Percentiles rank a stretch among this genome's conserved stretches.
phyloP scores from a whole-genome alignment of 1,140 invertebrate genomes.

The Hyposmocoma kahamanoa region DNA sequence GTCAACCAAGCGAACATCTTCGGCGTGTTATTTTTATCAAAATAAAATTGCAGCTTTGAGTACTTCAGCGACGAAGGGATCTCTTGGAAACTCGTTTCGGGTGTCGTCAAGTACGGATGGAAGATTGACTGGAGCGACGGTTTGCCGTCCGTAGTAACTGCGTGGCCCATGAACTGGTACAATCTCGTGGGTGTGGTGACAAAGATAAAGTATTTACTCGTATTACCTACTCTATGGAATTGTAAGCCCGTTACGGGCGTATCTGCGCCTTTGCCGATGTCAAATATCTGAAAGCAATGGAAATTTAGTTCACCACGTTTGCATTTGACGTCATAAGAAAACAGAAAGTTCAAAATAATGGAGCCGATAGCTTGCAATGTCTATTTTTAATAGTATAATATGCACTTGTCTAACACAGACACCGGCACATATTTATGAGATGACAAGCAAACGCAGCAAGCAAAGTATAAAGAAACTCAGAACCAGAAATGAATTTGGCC shows the following conservation, averaged over 20 bases:
- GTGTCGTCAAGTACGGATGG: slow-evolving; percentile 83
- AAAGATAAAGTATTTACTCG: slow-evolving; percentile 85
- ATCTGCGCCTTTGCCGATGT: slow-evolving; percentile 84
- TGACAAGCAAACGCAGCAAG: too few relatives aligned
- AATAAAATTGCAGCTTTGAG: slow-evolving; percentile 88
- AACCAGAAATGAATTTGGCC: too few relatives aligned
- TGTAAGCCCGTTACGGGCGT: slow-evolving; percentile 90
- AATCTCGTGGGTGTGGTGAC: slow-evolving; percentile 87
- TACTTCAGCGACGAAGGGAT: slow-evolving; percentile 84
- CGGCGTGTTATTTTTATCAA: slow-evolving; percentile 79
- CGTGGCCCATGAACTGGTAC: slow-evolving; percentile 89
- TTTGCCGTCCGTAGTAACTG: slow-evolving; percentile 82
- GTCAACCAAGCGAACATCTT: slow-evolving; percentile 92
- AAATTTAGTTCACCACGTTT: too few relatives aligned
- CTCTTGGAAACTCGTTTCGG: slow-evolving; percentile 84
- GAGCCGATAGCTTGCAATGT: too few relatives aligned
- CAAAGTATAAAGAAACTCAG: too few relatives aligned
- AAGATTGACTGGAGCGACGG: slow-evolving; percentile 89
- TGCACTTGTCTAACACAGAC: too few relatives aligned
- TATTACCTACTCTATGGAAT: slow-evolving; percentile 82
- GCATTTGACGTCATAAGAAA: too few relatives aligned
- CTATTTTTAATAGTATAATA: too few relatives aligned
- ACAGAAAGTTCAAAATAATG: too few relatives aligned
- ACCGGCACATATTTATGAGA: too few relatives aligned
- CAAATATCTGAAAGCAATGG: slow-evolving; percentile 84